phyloP scores from a whole-genome alignment of 2,888 invertebrate genomes.

The Cancer borealis region DNA sequence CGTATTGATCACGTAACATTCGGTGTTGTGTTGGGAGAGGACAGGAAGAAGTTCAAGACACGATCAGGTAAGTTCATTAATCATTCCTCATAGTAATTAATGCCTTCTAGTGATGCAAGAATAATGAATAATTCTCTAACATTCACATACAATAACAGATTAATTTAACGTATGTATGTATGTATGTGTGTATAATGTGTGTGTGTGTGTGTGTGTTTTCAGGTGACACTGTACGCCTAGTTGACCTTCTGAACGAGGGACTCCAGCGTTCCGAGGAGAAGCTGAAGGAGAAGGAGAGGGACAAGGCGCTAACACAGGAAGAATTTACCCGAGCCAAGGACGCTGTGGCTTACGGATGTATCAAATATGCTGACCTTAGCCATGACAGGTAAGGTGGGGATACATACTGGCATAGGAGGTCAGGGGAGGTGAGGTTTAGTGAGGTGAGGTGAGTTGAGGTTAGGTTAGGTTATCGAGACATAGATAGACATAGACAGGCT shows the following conservation, averaged over 20 bases:
- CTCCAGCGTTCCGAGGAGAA: slow-evolving; percentile 90
- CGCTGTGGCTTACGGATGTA: slow-evolving; percentile 97
- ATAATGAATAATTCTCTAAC: too few relatives aligned
- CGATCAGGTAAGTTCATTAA: slow-evolving; percentile 84
- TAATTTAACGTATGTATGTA: too few relatives aligned
- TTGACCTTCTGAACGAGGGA: slow-evolving; percentile 94
- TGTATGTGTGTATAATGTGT: neutral
- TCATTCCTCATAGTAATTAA: neutral
- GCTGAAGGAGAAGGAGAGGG: slow-evolving; percentile 91
- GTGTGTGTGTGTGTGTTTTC: neutral
- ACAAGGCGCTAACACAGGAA: slow-evolving; percentile 89
- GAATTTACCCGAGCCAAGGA: slow-evolving; percentile 92
- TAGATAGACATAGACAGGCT: too few relatives aligned
- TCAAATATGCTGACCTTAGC: slow-evolving; percentile 97
- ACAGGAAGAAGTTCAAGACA: slow-evolving; percentile 99
- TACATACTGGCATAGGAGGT: neutral
- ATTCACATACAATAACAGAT: too few relatives aligned
- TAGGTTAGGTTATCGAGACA: too few relatives aligned
- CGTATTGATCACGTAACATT: slow-evolving; percentile 95
- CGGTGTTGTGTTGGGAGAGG: slow-evolving; percentile 98
- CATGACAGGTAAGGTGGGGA: slow-evolving; percentile 86
- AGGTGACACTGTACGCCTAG: slow-evolving; percentile 94
- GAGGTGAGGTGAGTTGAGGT: too few relatives aligned
- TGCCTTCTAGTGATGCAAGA: neutral
- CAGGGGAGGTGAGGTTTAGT: neutral